These are phyloP conservation scores for Athetis lepigone DNA, from an alignment of 2,888 invertebrate genomes.

Conservation along the genomic window DNA sequence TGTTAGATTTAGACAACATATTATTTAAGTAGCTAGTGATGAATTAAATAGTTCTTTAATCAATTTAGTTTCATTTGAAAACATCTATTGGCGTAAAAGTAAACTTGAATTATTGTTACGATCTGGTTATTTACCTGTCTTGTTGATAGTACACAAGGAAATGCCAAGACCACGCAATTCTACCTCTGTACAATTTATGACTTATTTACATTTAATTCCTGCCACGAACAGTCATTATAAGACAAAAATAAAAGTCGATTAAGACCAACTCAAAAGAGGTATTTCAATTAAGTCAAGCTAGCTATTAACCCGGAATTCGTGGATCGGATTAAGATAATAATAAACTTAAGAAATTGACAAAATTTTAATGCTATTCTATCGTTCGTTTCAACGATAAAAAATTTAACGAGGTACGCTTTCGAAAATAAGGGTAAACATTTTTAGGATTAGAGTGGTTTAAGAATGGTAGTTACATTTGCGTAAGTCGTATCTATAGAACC, in stretches of 20 bases:
- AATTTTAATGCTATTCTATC: conserved; percentile 37
- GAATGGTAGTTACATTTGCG: background rate
- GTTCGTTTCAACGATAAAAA: conserved; percentile 17
- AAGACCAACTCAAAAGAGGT: conserved; percentile 43
- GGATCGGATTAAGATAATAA: conserved; percentile 48
- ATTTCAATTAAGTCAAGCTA: conserved; percentile 66
- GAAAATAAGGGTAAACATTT: conserved; percentile 29
- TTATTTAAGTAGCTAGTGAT: too few species aligned
- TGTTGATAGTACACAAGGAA: background rate
- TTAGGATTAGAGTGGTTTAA: conserved; percentile 40
- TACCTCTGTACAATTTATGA: conserved; percentile 4
- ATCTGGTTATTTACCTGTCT: too few species aligned
- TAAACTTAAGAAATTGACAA: conserved; percentile 45
- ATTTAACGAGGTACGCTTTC: conserved; percentile 29
- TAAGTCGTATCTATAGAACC: conserved; percentile 15
- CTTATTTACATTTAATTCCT: conserved; percentile 12
- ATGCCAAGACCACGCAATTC: background rate
- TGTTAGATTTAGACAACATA: too few species aligned
- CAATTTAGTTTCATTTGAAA: too few species aligned
- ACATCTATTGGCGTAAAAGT: too few species aligned
- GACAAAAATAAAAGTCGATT: conserved; percentile 46
- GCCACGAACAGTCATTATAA: conserved; percentile 17
- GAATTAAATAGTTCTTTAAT: too few species aligned
- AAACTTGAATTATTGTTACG: too few species aligned
- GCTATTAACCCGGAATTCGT: conserved; percentile 62